Base-by-base conservation (phyloP, 2,888 invertebrate genomes). In the Tachina grossa region DNA sequence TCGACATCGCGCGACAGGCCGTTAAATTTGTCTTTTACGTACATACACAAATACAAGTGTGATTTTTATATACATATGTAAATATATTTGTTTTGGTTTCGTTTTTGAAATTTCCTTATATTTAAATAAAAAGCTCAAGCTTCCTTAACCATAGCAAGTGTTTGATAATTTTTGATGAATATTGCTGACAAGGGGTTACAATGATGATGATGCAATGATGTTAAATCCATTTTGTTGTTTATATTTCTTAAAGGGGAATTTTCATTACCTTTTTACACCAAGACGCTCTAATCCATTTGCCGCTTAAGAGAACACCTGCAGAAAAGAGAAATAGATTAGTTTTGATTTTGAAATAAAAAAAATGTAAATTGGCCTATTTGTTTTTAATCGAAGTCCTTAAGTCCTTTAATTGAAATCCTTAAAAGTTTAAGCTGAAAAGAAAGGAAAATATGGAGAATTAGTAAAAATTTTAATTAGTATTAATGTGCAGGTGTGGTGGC, bases 321-420 rank as follows among this genome's bases (percentile, higher is more conserved):
- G 65, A 80, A 77, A 55, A 76, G 75, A 86, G 59, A 86, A 87
- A 87, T 86, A 87, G 76, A 74, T 87, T 87, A 87, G 69, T 72
- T 69, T n/a, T 16, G 11, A 19, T 43, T 55, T 39, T n/a, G 13
- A n/a, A 19, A 57, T 69, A 14, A 1, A n/a, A n/a, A 1, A 41
- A 6, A 4, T 51, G 19, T 39, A 51, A 66, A 8, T 45, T 43
- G 51, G 13, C 14, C 39, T 3, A 19, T 19, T 49, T 13, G n/a
- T n/a, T n/a, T 6, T n/a, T 3, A 43, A 16, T 19, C 39, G n/a
- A 6, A 31, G n/a, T n/a, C n/a, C n/a, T n/a, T n/a, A 13, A 31
- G 59, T 9, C 0, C 9, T 43, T 9, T 13, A 10, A 51, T 19
- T 69, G 0, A 63, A 55, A 39, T 78, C 72, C 72, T 63, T 49